A percentile compares a stretch with the other conserved stretches of the same genome.
phyloP scores from a whole-genome alignment of 1,140 invertebrate genomes.

The Euura saliciscinereae region DNA sequence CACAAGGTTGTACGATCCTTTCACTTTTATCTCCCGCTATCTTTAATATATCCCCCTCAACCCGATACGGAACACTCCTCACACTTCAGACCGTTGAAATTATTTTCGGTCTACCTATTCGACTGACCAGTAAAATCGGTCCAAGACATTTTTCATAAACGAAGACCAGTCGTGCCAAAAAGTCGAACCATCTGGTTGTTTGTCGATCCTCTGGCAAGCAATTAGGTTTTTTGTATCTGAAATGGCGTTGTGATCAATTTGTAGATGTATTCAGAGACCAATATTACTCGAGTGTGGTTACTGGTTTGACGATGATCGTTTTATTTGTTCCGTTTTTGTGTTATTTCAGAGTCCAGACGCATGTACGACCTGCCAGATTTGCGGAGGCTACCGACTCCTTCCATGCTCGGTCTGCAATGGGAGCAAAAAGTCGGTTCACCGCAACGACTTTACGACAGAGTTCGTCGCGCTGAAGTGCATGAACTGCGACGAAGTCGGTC shows the following conservation, averaged over 20 bases:
- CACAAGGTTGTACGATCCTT: constrained; percentile 53
- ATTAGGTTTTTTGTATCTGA: too few species aligned
- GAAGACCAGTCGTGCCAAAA: too few species aligned
- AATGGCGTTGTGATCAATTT: too few species aligned
- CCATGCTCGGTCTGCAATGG: constrained; percentile 91
- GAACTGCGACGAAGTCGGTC: constrained; percentile 93
- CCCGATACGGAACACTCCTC: too few species aligned
- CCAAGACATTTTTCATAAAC: too few species aligned
- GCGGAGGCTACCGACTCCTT: constrained; percentile 88
- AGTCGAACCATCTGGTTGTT: too few species aligned
- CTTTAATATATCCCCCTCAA: constrained; percentile 24
- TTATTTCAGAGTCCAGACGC: constrained; percentile 77
- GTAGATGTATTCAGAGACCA: too few species aligned
- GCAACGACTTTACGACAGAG: constrained; percentile 92
- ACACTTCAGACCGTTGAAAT: too few species aligned
- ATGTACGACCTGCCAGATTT: constrained; percentile 80
- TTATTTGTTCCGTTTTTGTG: constrained; percentile 30
- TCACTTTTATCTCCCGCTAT: constrained; percentile 53
- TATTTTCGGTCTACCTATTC: too few species aligned
- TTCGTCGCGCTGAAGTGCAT: constrained; percentile 95
- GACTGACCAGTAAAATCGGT: too few species aligned
- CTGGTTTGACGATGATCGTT: constrained; percentile 16
- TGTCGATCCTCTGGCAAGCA: too few species aligned
- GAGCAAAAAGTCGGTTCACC: constrained; percentile 92
- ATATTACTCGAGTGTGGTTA: too few species aligned